phyloP scores from a whole-genome alignment of 64 coral and sea anemone species.

The Pocillopora verrucosa region DNA sequence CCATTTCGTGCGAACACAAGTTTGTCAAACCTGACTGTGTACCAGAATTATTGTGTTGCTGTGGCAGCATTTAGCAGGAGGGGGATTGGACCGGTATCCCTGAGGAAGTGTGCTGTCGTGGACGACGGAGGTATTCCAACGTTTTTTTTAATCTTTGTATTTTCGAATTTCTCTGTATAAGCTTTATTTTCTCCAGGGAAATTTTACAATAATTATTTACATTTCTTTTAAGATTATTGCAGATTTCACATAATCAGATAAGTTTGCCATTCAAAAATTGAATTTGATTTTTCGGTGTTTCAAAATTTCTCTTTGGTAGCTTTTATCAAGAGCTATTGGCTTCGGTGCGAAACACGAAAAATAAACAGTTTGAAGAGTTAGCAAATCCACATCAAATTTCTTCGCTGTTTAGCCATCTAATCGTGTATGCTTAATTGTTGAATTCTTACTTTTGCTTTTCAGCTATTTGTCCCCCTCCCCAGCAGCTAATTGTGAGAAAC shows the following conservation, averaged over 20 bases:
- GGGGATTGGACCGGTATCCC: not conserved
- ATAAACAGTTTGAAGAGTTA: too few species aligned
- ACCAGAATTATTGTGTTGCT: not conserved
- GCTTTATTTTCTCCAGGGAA: too few species aligned
- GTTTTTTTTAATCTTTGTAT: not conserved
- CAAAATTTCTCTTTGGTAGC: too few species aligned
- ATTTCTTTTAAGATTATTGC: too few species aligned
- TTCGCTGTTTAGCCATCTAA: not conserved
- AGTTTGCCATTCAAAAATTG: too few species aligned
- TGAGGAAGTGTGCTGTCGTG: constrained; percentile 2
- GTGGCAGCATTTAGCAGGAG: not conserved
- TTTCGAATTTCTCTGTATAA: too few species aligned
- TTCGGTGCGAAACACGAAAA: not conserved
- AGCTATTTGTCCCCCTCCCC: not conserved
- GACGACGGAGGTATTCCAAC: constrained; percentile 13
- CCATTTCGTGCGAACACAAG: not conserved
- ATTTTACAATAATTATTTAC: too few species aligned
- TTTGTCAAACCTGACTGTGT: not conserved
- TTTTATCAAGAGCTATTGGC: not conserved
- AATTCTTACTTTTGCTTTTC: too few species aligned
- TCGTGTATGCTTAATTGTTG: too few species aligned
- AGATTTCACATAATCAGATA: too few species aligned
- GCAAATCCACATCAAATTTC: not conserved
- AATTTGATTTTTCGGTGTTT: too few species aligned
- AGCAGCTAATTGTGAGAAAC: not conserved